phyloP scores from a whole-genome alignment of 2,888 invertebrate species.

The Carabus problematicus region DNA sequence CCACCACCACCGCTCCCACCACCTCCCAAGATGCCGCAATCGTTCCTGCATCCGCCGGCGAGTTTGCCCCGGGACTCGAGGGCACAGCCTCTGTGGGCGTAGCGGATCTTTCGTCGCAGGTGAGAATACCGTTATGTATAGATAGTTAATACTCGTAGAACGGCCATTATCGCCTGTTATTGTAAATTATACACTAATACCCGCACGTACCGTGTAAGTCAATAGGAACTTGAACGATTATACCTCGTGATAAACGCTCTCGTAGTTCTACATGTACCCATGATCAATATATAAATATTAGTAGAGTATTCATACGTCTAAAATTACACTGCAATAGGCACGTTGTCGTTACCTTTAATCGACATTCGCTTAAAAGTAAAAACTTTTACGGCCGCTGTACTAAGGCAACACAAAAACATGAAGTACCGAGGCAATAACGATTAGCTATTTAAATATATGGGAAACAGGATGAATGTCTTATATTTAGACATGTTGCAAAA shows the following conservation, averaged over 20 bases:
- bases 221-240: slow-evolving; percentile 10
- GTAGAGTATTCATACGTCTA: neutral
- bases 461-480: slow-evolving; percentile 22
- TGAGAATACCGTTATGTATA: slow-evolving; percentile 54
- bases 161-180: slow-evolving; percentile 12
- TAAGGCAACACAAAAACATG: too few species aligned
- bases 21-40: slow-evolving; percentile 63
- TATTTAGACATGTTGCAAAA: neutral
- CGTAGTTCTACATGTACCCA: neutral
- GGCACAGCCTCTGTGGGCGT: slow-evolving; percentile 80
- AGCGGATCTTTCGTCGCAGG: slow-evolving; percentile 76
- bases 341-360: neutral
- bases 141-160: slow-evolving; percentile 14
- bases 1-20: slow-evolving; percentile 67
- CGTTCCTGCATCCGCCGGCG: slow-evolving; percentile 61
- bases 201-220: slow-evolving; percentile 7
- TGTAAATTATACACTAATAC: slow-evolving; percentile 14
- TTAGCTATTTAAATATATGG: slow-evolving; percentile 6
- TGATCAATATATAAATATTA: neutral
- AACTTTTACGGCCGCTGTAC: too few species aligned
- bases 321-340: neutral
- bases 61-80: slow-evolving; percentile 60
- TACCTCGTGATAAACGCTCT: neutral
- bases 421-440: too few species aligned
- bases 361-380: too few species aligned